A percentile compares a stretch with the other conserved stretches of the same genome.
These are phyloP conservation scores for Eulemur coronatus DNA, from an alignment of 2,797 vertebrate genomes.

Conservation along the genomic window DNA sequence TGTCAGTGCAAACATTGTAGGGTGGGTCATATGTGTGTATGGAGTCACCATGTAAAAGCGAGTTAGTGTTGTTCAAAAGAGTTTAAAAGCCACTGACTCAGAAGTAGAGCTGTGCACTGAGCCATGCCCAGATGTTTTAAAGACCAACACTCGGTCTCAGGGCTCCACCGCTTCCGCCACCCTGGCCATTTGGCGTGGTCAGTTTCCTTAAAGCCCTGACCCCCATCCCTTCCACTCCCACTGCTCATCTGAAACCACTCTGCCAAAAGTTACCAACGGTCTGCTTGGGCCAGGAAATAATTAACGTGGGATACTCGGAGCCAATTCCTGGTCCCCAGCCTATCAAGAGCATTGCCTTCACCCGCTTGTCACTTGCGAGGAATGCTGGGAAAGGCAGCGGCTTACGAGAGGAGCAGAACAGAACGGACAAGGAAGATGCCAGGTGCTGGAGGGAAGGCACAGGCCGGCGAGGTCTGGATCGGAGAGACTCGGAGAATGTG, in stretches of 20 bases:
- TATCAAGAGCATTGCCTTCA: neutral
- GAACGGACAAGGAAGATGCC: neutral
- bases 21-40: too few relatives aligned
- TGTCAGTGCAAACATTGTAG: too few relatives aligned
- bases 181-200: neutral
- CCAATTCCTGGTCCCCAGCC: neutral
- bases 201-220: neutral
- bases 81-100: neutral
- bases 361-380: neutral
- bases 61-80: neutral
- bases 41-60: neutral
- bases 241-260: neutral
- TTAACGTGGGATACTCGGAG: fast-evolving
- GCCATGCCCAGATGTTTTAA: neutral
- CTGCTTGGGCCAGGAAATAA: neutral
- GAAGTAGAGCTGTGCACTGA: neutral
- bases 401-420: neutral
- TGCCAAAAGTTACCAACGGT: neutral
- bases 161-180: neutral
- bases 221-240: neutral
- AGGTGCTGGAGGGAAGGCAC: neutral
- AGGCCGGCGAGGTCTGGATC: fast-evolving
- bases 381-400: neutral
- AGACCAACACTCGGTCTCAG: neutral
- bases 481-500: neutral